Evolutionary conservation across 2,797 vertebrate species (phyloP).

Genomic region (Eospalax fontanierii): DNA sequence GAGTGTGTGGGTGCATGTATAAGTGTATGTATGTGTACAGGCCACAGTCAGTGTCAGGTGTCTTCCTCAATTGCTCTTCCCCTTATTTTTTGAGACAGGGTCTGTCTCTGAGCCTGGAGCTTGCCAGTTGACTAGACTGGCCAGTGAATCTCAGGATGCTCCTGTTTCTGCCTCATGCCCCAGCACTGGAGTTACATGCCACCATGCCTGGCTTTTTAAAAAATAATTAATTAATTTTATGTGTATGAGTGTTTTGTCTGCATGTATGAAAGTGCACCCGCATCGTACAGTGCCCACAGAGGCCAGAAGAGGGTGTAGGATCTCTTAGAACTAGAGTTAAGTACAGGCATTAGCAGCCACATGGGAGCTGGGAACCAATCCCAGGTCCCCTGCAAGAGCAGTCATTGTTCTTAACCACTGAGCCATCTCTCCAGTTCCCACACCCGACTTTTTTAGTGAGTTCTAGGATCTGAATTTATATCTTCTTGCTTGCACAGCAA

Average conservation of each 20-base stretch:
- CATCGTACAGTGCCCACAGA: too few relatives aligned
- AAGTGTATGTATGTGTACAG: background rate
- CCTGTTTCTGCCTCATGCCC: background rate
- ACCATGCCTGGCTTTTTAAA: background rate
- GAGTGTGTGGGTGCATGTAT: background rate
- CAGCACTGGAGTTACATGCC: background rate
- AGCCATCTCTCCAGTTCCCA: background rate
- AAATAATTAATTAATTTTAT: too few relatives aligned
- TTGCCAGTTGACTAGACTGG: background rate
- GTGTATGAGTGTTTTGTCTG: too few relatives aligned
- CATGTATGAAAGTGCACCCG: too few relatives aligned
- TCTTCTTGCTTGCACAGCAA: background rate
- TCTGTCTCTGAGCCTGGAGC: background rate
- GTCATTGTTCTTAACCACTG: too few relatives aligned
- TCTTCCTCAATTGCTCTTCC: background rate
- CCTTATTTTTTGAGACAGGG: background rate
- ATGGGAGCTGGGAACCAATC: too few relatives aligned
- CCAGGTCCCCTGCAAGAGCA: too few relatives aligned
- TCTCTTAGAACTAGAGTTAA: too few relatives aligned
- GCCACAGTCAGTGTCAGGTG: too few relatives aligned
- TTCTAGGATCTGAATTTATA: background rate
- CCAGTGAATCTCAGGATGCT: background rate
- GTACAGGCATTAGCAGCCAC: too few relatives aligned
- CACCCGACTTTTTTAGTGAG: background rate
- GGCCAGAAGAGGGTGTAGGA: too few relatives aligned